Base-by-base conservation (phyloP, 2,888 invertebrate genomes). In the Lithophane ornitopus region DNA sequence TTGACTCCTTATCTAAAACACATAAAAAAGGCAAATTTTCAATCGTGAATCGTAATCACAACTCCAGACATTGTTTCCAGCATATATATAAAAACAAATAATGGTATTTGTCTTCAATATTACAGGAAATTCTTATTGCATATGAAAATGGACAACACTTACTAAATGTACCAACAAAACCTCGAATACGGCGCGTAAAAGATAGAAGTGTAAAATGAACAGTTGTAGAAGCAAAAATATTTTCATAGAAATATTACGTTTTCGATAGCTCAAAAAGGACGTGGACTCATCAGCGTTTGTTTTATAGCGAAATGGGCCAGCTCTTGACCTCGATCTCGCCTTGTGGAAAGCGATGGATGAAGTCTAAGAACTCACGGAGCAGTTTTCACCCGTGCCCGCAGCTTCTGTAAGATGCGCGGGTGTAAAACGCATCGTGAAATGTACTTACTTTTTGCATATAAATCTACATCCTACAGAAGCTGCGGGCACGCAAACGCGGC, bases 1-100 rank as follows among this genome's bases (percentile, higher is more conserved):
- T 92, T 73, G 92, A 93, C 85, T 95, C 95, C 87, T 95, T 95
- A 84, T 94, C 95, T 95, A 85, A 8, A 90, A 91, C n/a, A 63
- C 9, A 63, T 26, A 9, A 41, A 14, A 41, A 16, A 16, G 9
- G 16, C 9, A 62, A 39, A 26, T 46, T 12, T 65, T 46, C 26
- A 54, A 54, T 49, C 22, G 49, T 44, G 14, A 44, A 44, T 14
- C 44, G 44, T 44, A 44, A 14, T 34, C 34, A 44, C 44, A 14
- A 44, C 12, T 44, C 44, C 0, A 44, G 16, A 16, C 16, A 46
- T 46, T 14, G 14, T 46, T 46, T 46, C 6, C 4, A 46, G 46
- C 14, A 46, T 6, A 44, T 44, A 16, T 6, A n/a, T n/a, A n/a
- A n/a, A n/a, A n/a, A n/a, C n/a, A n/a, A n/a, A n/a, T n/a, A n/a